A percentile compares a stretch with the other conserved stretches of the same genome.
Evolutionary conservation across 2,888 invertebrate species (phyloP).

Genomic region (Eilema griseolum): DNA sequence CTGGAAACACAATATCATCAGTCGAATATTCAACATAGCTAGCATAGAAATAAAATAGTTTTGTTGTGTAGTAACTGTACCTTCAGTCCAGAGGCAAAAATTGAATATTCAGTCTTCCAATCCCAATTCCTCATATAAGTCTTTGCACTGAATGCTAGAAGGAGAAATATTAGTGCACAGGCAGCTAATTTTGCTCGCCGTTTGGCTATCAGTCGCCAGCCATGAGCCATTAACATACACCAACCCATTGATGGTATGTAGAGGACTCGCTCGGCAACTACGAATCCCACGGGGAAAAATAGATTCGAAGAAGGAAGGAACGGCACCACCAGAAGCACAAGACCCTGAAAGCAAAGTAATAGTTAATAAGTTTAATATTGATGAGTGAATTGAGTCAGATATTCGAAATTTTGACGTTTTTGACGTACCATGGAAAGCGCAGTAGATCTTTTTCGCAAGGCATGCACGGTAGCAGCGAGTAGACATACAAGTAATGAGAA

Average conservation of each 20-base stretch:
- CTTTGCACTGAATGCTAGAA: constrained; percentile 93
- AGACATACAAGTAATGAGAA: constrained; percentile 89
- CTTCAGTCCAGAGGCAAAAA: constrained; percentile 96
- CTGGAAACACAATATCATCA: constrained; percentile 78
- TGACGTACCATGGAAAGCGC: constrained; percentile 80
- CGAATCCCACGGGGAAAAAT: constrained; percentile 99
- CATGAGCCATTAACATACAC: constrained; percentile 96
- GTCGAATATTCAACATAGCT: not conserved
- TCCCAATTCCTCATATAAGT: constrained; percentile 96
- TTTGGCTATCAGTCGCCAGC: constrained; percentile 91
- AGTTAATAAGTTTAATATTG: not conserved
- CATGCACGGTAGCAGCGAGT: constrained; percentile 85
- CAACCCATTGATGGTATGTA: constrained; percentile 99
- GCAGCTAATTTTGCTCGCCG: constrained; percentile 89
- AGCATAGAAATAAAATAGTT: not conserved
- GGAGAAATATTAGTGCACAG: constrained; percentile 89
- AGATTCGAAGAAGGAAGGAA: constrained; percentile 98
- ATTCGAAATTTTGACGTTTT: not conserved
- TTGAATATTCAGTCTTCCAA: constrained; percentile 97
- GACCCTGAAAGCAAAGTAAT: constrained; percentile 87
- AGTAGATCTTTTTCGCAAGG: constrained; percentile 75
- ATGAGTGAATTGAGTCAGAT: not conserved
- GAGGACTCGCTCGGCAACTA: constrained; percentile 97
- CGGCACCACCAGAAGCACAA: constrained; percentile 95
- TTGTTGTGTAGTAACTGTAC: constrained; percentile 51